Base-by-base conservation (phyloP, 2,797 vertebrate genomes). In the Cyclura pinguis region DNA sequence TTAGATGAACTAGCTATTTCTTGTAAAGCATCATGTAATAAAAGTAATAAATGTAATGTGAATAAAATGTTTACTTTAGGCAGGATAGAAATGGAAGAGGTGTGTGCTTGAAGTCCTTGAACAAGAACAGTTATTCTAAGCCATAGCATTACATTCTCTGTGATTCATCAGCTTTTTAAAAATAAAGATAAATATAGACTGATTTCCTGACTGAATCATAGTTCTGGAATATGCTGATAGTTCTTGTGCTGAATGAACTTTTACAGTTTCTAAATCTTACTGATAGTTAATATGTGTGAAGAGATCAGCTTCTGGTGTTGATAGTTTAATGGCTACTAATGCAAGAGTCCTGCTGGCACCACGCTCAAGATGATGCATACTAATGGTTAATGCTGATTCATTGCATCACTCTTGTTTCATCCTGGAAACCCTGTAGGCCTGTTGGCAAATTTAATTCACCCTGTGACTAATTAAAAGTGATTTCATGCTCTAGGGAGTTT, bases 331-430 rank as follows among this genome's bases (percentile, higher is more conserved):
- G 8, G 32, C 35, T 82, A 29, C 32, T 38, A 86, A 29, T 64
- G 57, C n/a, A 55, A 18, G 42, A 69, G 32, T 6, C 42, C 1
- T 52, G 1, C 47, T 87, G 55, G 3, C 20, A 27, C 67, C 64
- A 80, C 57, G 32, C 9, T 81, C 38, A 82, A 67, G 76, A 76
- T 55, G n/a, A n/a, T 62, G 10, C 57, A 42, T 64, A 57, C 59
- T 52, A 64, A 42, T 86, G 81, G 52, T 72, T 42, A 52, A 47
- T 90, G 16, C 24, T 64, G 85, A 83, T 62, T 86, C 84, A 74
- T 74, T 81, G 42, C 7, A 13, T 42, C 22, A 69, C n/a, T 81
- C 20, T 42, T 57, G n/a, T 35, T 84, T 84, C 52, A 8, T n/a
- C 29, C 52, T 87, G 50, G 29, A 80, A 80, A 88, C 2, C 35